Evolutionary conservation across 2,797 vertebrate genomes (phyloP).

Genomic region (Glyptemys insculpta): DNA sequence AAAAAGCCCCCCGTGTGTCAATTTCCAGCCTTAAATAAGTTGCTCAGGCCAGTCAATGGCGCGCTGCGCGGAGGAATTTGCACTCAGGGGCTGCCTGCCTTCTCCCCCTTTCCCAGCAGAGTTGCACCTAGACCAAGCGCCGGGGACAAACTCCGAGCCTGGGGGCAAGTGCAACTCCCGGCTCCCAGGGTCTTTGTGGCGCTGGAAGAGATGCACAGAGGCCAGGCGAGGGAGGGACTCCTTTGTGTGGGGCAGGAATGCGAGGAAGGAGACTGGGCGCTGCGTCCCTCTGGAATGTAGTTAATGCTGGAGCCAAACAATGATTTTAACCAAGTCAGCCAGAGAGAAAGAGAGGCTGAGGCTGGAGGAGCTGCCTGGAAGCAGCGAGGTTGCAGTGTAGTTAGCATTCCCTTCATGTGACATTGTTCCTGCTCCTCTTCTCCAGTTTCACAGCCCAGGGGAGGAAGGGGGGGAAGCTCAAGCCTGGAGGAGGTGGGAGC

Average conservation of each 20-base stretch:
- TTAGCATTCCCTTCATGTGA: neutral
- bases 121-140: neutral
- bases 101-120: neutral
- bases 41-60: constrained; percentile 91
- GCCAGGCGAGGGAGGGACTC: constrained; percentile 64
- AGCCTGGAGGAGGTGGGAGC: neutral
- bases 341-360: constrained; percentile 70
- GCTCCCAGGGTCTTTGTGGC: constrained; percentile 16
- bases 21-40: constrained; percentile 89
- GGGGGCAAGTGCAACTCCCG: neutral
- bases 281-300: constrained; percentile 94
- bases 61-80: constrained; percentile 95
- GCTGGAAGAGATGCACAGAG: neutral
- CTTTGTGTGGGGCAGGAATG: constrained; percentile 91
- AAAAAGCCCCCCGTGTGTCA: constrained; percentile 79
- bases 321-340: constrained; percentile 89
- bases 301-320: constrained; percentile 93
- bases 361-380: constrained; percentile 58
- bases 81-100: constrained; percentile 75
- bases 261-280: constrained; percentile 91
- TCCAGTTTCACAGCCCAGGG: too few species aligned
- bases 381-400: neutral
- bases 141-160: neutral
- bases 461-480: neutral
- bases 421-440: neutral